Conservation (phyloP, 2,888 invertebrate genomes). For the Zaprionus obscuricornis region DNA sequence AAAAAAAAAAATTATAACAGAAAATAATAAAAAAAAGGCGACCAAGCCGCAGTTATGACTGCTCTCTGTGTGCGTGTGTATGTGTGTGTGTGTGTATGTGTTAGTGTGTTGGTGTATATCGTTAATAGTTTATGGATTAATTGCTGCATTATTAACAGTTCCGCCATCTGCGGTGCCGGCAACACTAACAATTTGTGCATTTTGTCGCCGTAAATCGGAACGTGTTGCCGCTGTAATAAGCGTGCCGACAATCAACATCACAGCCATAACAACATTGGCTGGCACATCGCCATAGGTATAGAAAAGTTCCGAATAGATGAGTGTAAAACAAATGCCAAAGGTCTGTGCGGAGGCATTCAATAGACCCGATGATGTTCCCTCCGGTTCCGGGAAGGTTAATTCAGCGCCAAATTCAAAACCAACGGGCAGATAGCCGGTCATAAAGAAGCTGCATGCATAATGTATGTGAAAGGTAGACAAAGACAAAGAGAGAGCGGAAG, state of each 20-base stretch:
- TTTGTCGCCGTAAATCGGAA: conserved; percentile 92
- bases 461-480: no score
- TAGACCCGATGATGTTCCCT: conserved; percentile 98
- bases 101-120: no score
- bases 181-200: conserved; percentile 84
- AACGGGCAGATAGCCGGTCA: conserved; percentile 99
- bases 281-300: conserved; percentile 88
- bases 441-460: conserved; percentile 98
- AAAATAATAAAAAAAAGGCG: conserved; percentile 33
- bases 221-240: conserved; percentile 91
- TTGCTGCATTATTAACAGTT: conserved; percentile 13
- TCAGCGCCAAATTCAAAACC: conserved; percentile 99
- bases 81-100: conserved; percentile 1
- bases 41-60: conserved; percentile 22
- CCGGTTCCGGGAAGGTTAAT: conserved; percentile 98
- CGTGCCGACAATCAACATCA: conserved; percentile 90
- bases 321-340: conserved; percentile 89
- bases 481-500: no score
- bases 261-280: conserved; percentile 92
- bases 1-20: conserved; percentile 12
- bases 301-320: conserved; percentile 89
- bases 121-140: conserved; percentile 62
- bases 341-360: conserved; percentile 93
- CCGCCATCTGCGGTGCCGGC: no score
- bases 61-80: conserved; percentile 9